Base-by-base conservation (phyloP, 2,888 invertebrate genomes). In the Diaperis boleti region DNA sequence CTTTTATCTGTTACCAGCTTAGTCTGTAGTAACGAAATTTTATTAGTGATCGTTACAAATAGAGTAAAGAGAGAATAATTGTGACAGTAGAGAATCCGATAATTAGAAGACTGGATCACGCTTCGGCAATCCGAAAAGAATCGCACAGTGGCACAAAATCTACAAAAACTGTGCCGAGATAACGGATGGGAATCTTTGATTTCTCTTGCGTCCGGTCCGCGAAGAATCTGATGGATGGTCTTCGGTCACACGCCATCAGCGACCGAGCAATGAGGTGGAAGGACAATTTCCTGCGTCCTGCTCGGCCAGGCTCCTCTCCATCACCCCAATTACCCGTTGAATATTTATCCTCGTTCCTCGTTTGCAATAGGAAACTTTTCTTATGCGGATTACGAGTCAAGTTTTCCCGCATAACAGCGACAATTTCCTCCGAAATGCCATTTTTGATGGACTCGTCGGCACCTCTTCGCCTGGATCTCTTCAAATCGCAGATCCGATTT, bases 201-300 rank as follows among this genome's bases (percentile, higher is more conserved):
- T n/a, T n/a, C n/a, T n/a, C 2, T 26, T n/a, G 26, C 26, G 26
- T 26, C 26, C 26, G 26, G 26, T n/a, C n/a, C 59, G 50, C 65
- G 63, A 68, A 69, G 62, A 64, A 68, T 42, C 71, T 75, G 75
- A 76, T 76, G 74, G 72, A 76, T 75, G 74, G 71, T 73, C 71
- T 69, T 69, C 69, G 74, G 76, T 76, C 76, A 74, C 76, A 75
- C 74, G 73, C 74, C 76, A 76, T 76, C 76, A 71, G 66, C 72
- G 72, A 63, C 61, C 65, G 70, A 66, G 72, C 75, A 77, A 76
- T 76, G 76, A 76, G 72, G 74, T 76, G 78, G 76, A 78, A 76
- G 73, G 65, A 68, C 74, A 72, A 74, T 76, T 76, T 78, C 76
- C 78, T 74, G 72, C 57, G 33, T 31, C 60, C 62, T 37, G 5